These are phyloP conservation scores for Lasioglossum calceatum DNA, from an alignment of 2,888 invertebrate genomes.

Conservation along the genomic window DNA sequence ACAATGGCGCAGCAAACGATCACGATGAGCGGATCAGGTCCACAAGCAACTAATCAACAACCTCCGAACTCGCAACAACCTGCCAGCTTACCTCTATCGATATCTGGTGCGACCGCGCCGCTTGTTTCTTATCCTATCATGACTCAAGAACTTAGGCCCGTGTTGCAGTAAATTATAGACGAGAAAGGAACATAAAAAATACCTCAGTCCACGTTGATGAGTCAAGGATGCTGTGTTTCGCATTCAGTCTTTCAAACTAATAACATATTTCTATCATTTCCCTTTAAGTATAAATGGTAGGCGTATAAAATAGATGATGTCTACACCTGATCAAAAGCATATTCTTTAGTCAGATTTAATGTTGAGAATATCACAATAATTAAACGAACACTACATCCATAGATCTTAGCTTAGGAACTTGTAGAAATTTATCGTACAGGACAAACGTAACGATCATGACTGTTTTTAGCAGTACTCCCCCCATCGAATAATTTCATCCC, in stretches of 20 bases:
- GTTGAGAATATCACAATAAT: conserved; percentile 38
- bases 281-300: conserved; percentile 13
- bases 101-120: conserved; percentile 87
- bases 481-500: conserved; percentile 6
- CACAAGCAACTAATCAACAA: conserved; percentile 80
- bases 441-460: conserved; percentile 56
- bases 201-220: conserved; percentile 42
- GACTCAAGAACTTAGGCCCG: conserved; percentile 85
- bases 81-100: conserved; percentile 85
- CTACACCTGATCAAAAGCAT: conserved; percentile 24
- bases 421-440: conserved; percentile 55
- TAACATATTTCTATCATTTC: conserved; percentile 37
- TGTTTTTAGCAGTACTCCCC: conserved; percentile 42
- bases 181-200: conserved; percentile 33
- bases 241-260: conserved; percentile 54
- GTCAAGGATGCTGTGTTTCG: conserved; percentile 33
- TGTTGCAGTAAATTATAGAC: conserved; percentile 71
- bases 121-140: conserved; percentile 89
- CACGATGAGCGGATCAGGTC: conserved; percentile 83
- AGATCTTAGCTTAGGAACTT: conserved; percentile 39
- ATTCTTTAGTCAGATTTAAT: conserved; percentile 35
- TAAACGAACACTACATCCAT: conserved; percentile 16
- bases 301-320: not conserved
- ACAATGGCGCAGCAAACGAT: conserved; percentile 86
- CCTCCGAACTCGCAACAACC: conserved; percentile 84